phyloP scores from a whole-genome alignment of 1,140 invertebrate genomes.

The Brachionus calyciflorus region DNA sequence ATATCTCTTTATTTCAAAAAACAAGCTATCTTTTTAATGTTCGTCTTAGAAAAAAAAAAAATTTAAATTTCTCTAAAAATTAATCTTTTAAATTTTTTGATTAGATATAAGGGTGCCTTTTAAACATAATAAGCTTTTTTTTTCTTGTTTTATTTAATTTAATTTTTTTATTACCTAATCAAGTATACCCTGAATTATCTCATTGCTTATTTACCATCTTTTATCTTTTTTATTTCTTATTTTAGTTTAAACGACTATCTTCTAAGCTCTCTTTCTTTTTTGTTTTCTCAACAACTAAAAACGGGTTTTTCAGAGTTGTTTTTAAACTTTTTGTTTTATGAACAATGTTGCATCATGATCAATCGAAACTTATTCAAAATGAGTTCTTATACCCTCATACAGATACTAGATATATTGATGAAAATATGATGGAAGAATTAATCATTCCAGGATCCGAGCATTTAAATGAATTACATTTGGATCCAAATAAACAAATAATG shows the following conservation, averaged over 20 bases:
- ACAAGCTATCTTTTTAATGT: conserved; percentile 31
- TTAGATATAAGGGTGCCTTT: background rate
- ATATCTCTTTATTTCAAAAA: background rate
- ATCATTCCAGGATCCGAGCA: background rate
- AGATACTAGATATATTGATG: background rate
- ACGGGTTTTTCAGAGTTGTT: background rate
- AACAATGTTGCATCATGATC: conserved; percentile 40
- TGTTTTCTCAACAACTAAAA: background rate
- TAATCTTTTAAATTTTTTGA: background rate
- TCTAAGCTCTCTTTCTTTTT: background rate
- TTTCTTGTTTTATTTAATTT: too few relatives aligned
- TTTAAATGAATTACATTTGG: background rate
- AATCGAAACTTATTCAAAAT: background rate
- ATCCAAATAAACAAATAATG: background rate
- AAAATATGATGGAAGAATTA: background rate
- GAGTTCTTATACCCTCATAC: background rate
- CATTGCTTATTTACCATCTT: conserved; percentile 5
- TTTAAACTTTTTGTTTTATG: background rate
- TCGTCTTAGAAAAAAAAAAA: background rate
- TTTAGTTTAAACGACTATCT: background rate
- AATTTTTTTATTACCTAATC: conserved; percentile 34
- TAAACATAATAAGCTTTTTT: background rate
- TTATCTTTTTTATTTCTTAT: background rate
- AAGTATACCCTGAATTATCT: background rate
- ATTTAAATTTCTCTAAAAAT: background rate